Conservation (phyloP, 2,797 vertebrate genomes). For the Lagocephalus sceleratus region DNA sequence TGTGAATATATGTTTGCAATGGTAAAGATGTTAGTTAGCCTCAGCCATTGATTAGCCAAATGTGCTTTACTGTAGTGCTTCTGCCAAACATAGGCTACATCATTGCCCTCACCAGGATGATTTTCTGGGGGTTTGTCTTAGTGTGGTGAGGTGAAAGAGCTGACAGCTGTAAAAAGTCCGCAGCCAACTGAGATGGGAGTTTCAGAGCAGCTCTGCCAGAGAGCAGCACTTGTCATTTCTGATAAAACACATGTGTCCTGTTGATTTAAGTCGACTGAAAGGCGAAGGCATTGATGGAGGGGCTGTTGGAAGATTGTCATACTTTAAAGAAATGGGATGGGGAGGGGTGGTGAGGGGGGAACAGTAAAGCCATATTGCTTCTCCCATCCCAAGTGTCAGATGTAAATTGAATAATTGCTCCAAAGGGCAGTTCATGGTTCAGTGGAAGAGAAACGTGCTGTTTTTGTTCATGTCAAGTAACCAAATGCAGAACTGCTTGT, state of each 20-base stretch:
- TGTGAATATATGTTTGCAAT: conserved; percentile 24
- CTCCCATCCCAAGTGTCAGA: conserved; percentile 21
- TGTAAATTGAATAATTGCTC: conserved; percentile 45
- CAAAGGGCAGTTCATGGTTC: conserved; percentile 25
- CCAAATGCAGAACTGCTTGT: conserved; percentile 22
- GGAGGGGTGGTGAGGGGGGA: conserved; percentile 27
- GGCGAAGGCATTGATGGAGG: conserved; percentile 11
- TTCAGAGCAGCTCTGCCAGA: conserved; percentile 55
- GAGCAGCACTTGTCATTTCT: conserved; percentile 66
- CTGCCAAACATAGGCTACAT: conserved; percentile 10
- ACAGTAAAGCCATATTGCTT: conserved; percentile 17
- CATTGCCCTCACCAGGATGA: conserved; percentile 19
- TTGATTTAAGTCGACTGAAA: conserved; percentile 66
- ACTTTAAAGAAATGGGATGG: conserved; percentile 26
- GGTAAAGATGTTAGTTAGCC: neutral
- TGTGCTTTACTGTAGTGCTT: conserved; percentile 10
- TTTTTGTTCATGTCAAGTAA: conserved; percentile 9
- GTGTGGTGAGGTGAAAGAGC: conserved; percentile 59
- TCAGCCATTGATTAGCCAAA: conserved; percentile 3
- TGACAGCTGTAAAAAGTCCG: conserved; percentile 68
- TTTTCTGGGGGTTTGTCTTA: conserved; percentile 49
- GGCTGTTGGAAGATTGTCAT: conserved; percentile 1
- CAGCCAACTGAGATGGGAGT: conserved; percentile 56
- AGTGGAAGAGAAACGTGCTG: conserved; percentile 42
- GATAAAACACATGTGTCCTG: conserved; percentile 52